A percentile compares a stretch with the other conserved stretches of the same genome.
These are phyloP conservation scores for Tragelaphus strepsiceros DNA, from an alignment of 2,113 vertebrate species.

Conservation along the genomic window DNA sequence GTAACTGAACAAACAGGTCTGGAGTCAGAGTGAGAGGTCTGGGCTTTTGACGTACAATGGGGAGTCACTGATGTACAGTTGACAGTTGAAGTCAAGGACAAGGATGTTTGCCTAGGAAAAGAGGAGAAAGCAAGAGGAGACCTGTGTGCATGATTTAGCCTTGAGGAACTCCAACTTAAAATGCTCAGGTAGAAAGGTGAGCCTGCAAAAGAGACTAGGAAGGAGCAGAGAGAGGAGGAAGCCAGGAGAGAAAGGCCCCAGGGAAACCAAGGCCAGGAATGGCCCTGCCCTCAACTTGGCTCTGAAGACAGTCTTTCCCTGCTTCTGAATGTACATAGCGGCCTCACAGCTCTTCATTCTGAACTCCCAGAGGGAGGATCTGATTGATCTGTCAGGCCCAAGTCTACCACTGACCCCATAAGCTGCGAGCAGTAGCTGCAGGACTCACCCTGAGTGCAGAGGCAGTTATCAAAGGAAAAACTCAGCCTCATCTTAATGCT, in stretches of 20 bases:
- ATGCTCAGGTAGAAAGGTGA: not conserved
- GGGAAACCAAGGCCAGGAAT: too few relatives aligned
- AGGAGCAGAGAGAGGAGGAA: not conserved
- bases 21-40: not conserved
- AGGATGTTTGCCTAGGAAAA: not conserved
- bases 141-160: not conserved
- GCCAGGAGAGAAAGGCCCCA: not conserved
- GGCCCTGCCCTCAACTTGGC: not conserved
- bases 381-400: not conserved
- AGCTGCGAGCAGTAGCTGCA: not conserved
- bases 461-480: not conserved
- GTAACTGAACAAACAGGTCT: not conserved
- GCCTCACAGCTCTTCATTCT: not conserved
- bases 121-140: not conserved
- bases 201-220: not conserved
- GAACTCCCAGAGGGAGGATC: not conserved
- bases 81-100: not conserved
- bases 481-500: not conserved
- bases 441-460: not conserved
- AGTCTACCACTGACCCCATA: not conserved
- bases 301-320: not conserved
- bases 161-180: not conserved
- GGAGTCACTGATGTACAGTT: not conserved
- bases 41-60: not conserved
- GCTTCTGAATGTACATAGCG: not conserved